phyloP scores from a whole-genome alignment of 2,113 vertebrate species.

The Anhinga rufa region DNA sequence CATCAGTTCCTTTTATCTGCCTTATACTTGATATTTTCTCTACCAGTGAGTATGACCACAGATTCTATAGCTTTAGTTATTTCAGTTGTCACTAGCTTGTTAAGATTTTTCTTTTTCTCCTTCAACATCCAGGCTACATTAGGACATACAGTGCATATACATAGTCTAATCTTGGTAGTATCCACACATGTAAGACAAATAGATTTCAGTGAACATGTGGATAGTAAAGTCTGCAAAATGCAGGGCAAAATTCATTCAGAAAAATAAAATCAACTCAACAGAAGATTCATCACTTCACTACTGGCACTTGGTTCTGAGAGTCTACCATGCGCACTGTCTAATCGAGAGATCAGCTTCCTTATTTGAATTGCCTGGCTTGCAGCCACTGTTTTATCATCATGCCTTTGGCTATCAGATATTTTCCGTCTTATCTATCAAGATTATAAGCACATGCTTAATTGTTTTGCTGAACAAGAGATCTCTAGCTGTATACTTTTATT shows the following conservation, averaged over 20 bases:
- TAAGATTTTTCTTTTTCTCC: background rate
- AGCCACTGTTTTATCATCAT: background rate
- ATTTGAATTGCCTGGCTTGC: background rate
- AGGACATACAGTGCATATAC: background rate
- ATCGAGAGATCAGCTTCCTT: background rate
- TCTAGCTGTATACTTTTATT: background rate
- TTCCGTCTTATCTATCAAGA: background rate
- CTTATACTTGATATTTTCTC: background rate
- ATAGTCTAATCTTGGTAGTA: background rate
- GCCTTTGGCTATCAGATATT: constrained; percentile 11
- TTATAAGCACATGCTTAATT: background rate
- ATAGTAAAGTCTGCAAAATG: background rate
- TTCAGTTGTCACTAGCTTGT: background rate
- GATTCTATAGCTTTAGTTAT: background rate
- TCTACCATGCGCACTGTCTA: background rate
- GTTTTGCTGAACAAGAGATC: background rate
- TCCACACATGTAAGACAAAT: background rate
- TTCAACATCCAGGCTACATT: background rate
- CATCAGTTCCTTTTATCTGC: no score
- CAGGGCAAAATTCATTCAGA: background rate
- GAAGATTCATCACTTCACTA: background rate
- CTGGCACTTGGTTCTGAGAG: background rate
- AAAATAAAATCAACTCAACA: background rate
- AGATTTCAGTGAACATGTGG: background rate
- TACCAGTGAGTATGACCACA: background rate